phyloP scores from a whole-genome alignment of 2,888 invertebrate genomes.

The Coleophora flavipennella region DNA sequence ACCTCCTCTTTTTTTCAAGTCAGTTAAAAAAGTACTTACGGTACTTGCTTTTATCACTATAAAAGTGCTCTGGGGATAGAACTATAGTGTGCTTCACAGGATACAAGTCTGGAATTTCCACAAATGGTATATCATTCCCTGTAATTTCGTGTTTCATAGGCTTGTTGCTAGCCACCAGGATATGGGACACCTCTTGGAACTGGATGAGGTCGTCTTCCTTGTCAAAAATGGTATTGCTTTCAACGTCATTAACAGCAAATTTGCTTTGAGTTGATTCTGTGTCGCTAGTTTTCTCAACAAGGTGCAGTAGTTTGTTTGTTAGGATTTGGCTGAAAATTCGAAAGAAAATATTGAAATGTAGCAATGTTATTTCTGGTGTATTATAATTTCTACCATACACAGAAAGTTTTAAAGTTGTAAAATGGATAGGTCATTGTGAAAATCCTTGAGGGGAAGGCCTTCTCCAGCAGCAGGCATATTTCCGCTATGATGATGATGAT shows the following conservation, averaged over 20 bases:
- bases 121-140: conserved; percentile 60
- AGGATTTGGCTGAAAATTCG: conserved; percentile 71
- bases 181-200: conserved; percentile 77
- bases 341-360: not conserved
- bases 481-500: too few species aligned
- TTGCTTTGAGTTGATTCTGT: conserved; percentile 66
- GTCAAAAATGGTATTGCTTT: conserved; percentile 70
- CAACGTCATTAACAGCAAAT: conserved; percentile 72
- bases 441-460: too few species aligned
- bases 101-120: conserved; percentile 78
- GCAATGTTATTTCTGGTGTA: too few species aligned
- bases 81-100: conserved; percentile 84
- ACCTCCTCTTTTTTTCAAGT: too few species aligned
- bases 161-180: conserved; percentile 75
- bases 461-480: too few species aligned
- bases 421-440: too few species aligned
- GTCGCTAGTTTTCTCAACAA: conserved; percentile 77
- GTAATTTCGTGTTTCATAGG: conserved; percentile 70
- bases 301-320: conserved; percentile 75
- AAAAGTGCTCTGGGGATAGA: conserved; percentile 75
- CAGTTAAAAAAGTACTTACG: conserved; percentile 85
- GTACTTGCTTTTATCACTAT: conserved; percentile 74
- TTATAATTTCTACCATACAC: too few species aligned
- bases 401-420: too few species aligned
- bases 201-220: conserved; percentile 75